phyloP scores from a whole-genome alignment of 2,113 vertebrate species.

The Rhinichthys klamathensis region DNA sequence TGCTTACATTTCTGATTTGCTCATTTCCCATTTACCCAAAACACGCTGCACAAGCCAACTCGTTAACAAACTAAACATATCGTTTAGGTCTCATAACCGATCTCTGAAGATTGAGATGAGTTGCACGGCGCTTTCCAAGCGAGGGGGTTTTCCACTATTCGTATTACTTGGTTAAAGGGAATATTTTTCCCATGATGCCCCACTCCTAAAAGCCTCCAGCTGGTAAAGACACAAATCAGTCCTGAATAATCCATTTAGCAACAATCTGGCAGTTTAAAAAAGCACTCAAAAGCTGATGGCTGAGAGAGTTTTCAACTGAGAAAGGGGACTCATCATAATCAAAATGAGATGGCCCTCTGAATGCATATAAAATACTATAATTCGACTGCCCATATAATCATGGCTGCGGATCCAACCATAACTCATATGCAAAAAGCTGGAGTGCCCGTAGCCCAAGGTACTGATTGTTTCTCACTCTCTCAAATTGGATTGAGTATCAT shows the following conservation, averaged over 20 bases:
- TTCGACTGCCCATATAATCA: conserved; percentile 69
- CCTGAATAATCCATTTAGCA: conserved; percentile 58
- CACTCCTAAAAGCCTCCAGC: conserved; percentile 45
- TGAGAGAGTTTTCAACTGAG: conserved; percentile 57
- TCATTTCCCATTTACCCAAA: conserved; percentile 7
- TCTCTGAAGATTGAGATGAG: conserved; percentile 1
- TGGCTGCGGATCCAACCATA: conserved; percentile 53
- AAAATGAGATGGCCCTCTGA: conserved; percentile 71
- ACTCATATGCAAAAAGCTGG: conserved; percentile 62
- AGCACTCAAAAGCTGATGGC: conserved; percentile 53
- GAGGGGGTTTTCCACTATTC: conserved; percentile 4
- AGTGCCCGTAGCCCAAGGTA: conserved; percentile 16
- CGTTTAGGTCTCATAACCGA: conserved; percentile 21
- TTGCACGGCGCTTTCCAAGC: not conserved
- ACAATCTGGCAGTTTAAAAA: conserved; percentile 46
- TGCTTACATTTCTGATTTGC: not conserved
- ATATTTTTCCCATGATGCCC: conserved; percentile 40
- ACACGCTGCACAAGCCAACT: conserved; percentile 11
- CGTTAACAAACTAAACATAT: conserved; percentile 26
- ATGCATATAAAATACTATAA: conserved; percentile 69
- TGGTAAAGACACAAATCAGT: conserved; percentile 53
- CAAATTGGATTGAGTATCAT: conserved; percentile 42
- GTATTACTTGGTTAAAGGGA: conserved; percentile 31
- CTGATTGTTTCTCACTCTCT: conserved; percentile 41
- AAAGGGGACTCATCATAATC: conserved; percentile 59